Evolutionary conservation across 2,797 vertebrate genomes (phyloP), one percentile per base, ranked within the genome.

Genomic region (Oreochromis grahami): DNA sequence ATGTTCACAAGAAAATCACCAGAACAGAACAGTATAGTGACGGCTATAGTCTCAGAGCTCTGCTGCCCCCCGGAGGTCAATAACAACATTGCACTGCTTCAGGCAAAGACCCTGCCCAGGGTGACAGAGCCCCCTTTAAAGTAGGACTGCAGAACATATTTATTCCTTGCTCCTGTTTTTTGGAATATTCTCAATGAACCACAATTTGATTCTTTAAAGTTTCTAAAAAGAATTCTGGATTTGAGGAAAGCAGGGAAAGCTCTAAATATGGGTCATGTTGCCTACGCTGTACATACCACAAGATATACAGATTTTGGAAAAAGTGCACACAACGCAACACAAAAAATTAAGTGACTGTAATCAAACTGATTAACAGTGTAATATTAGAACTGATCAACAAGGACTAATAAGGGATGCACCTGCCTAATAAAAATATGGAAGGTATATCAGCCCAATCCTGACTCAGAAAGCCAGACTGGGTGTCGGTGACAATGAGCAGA

Each of bases 31-130:
- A 38, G 24, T 9, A 77, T 26, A 15, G 43, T n/a, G 7, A 48
- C 24, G 26, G 21, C 5, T 15, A 3, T 29, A 6, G 60, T 55
- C 6, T 52, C 7, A 80, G 1, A 51, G 32, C 89, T 89, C 50
- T 91, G 21, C 85, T 90, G 87, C 65, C 84, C 77, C 81, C 92
- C 82, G 52, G 63, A 56, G 94, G 88, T 45, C 38, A 81, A 65
- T 2, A 55, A 72, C 15, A 76, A 45, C 15, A 24, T 9, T 76
- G 24, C 51, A 76, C 12, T 32, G 29, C 41, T 45, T 41, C 32
- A 77, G 13, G 77, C 36, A 3, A 56, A 13, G 51, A 77, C n/a
- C 9, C 10, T 55, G 7, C 7, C 7, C 14, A 11, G 41, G 65
- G 14, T 29, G 65, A 70, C 21, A 15, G 13, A 43, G 65, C 5